Percentiles rank a stretch among this genome's conserved stretches.
phyloP scores from a whole-genome alignment of 2,113 vertebrate species.

The Phocoena phocoena region DNA sequence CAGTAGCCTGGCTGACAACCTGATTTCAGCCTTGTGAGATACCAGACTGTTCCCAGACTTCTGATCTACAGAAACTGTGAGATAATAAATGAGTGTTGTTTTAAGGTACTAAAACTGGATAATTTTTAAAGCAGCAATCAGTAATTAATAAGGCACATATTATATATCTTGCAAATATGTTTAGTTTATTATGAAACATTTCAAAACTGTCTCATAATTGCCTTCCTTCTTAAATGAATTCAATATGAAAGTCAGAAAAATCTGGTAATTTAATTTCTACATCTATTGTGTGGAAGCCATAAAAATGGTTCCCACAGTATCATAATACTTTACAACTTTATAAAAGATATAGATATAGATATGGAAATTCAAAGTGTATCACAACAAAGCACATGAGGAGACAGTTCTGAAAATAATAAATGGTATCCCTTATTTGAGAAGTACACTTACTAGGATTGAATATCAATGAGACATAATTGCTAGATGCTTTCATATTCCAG shows the following conservation, averaged over 20 bases:
- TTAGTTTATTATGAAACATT: slow-evolving; percentile 10
- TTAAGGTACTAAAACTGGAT: neutral
- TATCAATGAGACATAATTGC: slow-evolving; percentile 75
- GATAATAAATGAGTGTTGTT: neutral
- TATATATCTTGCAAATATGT: neutral
- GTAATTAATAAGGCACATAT: neutral
- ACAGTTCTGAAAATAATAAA: slow-evolving; percentile 59
- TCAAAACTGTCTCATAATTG: neutral
- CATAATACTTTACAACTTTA: neutral
- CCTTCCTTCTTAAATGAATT: neutral
- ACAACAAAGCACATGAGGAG: slow-evolving; percentile 44
- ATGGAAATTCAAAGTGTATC: slow-evolving; percentile 54
- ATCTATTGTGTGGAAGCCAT: neutral
- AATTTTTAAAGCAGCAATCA: neutral
- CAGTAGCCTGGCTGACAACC: fast-evolving
- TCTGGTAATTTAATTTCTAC: neutral
- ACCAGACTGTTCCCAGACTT: fast-evolving
- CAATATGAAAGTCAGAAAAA: neutral
- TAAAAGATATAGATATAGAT: slow-evolving; percentile 41
- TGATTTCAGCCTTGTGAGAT: neutral
- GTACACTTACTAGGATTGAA: slow-evolving; percentile 54
- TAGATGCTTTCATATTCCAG: slow-evolving; percentile 55
- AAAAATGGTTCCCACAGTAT: neutral
- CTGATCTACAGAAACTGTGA: neutral
- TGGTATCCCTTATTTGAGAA: slow-evolving; percentile 47